A percentile compares a stretch with the other conserved stretches of the same genome.
These are phyloP conservation scores for Ormia ochracea DNA, from an alignment of 2,888 invertebrate genomes.

Conservation along the genomic window DNA sequence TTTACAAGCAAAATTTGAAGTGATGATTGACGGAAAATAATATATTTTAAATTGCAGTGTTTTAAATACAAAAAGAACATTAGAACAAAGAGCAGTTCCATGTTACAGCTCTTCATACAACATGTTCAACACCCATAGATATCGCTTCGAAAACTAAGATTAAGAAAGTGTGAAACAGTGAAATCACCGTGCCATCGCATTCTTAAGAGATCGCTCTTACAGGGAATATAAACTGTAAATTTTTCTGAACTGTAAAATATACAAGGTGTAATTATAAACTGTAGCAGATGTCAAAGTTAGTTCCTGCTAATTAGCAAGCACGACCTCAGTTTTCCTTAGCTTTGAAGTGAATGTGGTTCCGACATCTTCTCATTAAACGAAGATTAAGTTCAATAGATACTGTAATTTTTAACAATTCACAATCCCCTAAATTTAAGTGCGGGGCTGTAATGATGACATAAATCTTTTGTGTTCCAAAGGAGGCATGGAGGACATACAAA, in stretches of 20 bases:
- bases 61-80: too few relatives aligned
- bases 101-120: too few relatives aligned
- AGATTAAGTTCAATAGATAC: not conserved
- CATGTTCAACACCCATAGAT: too few relatives aligned
- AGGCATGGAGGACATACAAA: slow-evolving; percentile 22
- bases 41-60: too few relatives aligned
- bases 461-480: slow-evolving; percentile 42
- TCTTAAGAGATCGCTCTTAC: too few relatives aligned
- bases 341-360: not conserved
- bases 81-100: too few relatives aligned
- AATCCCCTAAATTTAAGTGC: slow-evolving; percentile 11
- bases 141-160: too few relatives aligned
- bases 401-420: not conserved
- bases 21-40: too few relatives aligned
- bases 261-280: not conserved
- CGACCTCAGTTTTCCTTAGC: slow-evolving; percentile 50
- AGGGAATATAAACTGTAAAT: not conserved
- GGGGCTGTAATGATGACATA: slow-evolving; percentile 39
- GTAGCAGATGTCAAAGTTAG: slow-evolving; percentile 70
- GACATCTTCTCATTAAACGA: not conserved
- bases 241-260: not conserved
- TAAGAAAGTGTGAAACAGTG: too few relatives aligned
- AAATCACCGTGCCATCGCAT: too few relatives aligned
- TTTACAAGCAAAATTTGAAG: too few relatives aligned
- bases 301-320: slow-evolving; percentile 67